A percentile compares a stretch with the other conserved stretches of the same genome.
These are phyloP conservation scores for Rhabdomys dilectus DNA, from an alignment of 2,113 vertebrate species.

Conservation along the genomic window DNA sequence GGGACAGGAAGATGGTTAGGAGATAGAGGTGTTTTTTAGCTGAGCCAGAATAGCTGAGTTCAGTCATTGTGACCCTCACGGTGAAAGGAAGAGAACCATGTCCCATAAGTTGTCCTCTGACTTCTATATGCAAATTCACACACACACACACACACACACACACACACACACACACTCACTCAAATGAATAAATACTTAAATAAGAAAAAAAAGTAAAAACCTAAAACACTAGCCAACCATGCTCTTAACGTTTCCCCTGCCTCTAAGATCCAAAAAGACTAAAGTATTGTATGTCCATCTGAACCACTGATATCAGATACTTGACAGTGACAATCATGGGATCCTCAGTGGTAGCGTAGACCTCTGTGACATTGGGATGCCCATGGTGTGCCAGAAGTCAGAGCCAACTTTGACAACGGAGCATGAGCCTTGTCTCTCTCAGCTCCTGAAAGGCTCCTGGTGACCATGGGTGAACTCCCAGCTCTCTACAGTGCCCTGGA, in stretches of 20 bases:
- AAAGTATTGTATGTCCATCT: background rate
- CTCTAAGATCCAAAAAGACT: background rate
- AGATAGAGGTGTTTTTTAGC: too few relatives aligned
- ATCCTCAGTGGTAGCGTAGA: background rate
- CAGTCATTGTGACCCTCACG: background rate
- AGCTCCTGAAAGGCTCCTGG: rapidly evolving
- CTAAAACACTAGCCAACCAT: too few relatives aligned
- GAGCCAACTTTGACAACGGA: rapidly evolving
- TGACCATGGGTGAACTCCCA: rapidly evolving
- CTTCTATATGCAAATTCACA: background rate
- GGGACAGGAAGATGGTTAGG: background rate
- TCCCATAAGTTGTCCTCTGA: background rate
- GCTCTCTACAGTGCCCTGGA: rapidly evolving
- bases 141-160: background rate
- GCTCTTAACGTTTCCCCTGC: background rate
- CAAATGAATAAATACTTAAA: background rate
- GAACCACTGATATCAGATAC: too few relatives aligned
- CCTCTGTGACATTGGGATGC: background rate
- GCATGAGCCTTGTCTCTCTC: background rate
- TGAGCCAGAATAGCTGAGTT: background rate
- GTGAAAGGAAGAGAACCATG: background rate
- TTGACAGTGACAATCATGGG: background rate
- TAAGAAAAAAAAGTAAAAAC: background rate
- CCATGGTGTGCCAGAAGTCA: rapidly evolving
- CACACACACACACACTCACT: background rate